A percentile compares a stretch with the other conserved stretches of the same genome.
Evolutionary conservation across 2,888 invertebrate species (phyloP).

Genomic region (Celastrina argiolus): DNA sequence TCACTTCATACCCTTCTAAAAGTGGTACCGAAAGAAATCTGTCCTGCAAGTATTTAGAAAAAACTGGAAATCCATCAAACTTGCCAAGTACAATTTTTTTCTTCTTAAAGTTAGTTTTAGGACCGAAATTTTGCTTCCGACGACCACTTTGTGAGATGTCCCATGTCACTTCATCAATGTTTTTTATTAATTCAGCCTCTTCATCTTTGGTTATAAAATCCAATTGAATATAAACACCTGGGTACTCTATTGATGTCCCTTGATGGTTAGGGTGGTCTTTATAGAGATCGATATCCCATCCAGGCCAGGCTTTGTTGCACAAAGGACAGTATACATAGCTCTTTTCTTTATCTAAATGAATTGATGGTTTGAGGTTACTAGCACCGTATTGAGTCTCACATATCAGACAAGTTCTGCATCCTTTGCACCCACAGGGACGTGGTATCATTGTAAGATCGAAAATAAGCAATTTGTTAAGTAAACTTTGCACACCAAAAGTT

Average conservation of each 20-base stretch:
- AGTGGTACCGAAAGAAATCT: slow-evolving; percentile 80
- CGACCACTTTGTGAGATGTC: slow-evolving; percentile 96
- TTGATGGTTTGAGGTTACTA: slow-evolving; percentile 50
- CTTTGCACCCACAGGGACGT: slow-evolving; percentile 94
- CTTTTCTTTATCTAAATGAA: slow-evolving; percentile 69
- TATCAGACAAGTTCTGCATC: slow-evolving; percentile 90
- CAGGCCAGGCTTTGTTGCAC: slow-evolving; percentile 86
- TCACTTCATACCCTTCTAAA: slow-evolving; percentile 85
- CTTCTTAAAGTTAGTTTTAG: slow-evolving; percentile 98
- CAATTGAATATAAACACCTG: slow-evolving; percentile 82
- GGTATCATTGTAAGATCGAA: slow-evolving; percentile 51
- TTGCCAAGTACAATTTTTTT: slow-evolving; percentile 85
- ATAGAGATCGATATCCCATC: slow-evolving; percentile 81
- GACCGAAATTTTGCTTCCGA: slow-evolving; percentile 98
- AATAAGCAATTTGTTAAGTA: background rate
- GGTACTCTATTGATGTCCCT: slow-evolving; percentile 78
- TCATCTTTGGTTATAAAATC: slow-evolving; percentile 87
- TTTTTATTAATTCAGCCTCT: slow-evolving; percentile 79
- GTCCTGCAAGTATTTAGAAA: slow-evolving; percentile 87
- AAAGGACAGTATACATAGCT: slow-evolving; percentile 86
- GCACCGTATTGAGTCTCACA: slow-evolving; percentile 84
- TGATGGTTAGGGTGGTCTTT: slow-evolving; percentile 82
- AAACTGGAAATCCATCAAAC: slow-evolving; percentile 93
- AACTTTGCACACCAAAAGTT: background rate
- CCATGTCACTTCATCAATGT: slow-evolving; percentile 91